phyloP scores from a whole-genome alignment of 2,797 vertebrate genomes.

The Cottoperca gobio region DNA sequence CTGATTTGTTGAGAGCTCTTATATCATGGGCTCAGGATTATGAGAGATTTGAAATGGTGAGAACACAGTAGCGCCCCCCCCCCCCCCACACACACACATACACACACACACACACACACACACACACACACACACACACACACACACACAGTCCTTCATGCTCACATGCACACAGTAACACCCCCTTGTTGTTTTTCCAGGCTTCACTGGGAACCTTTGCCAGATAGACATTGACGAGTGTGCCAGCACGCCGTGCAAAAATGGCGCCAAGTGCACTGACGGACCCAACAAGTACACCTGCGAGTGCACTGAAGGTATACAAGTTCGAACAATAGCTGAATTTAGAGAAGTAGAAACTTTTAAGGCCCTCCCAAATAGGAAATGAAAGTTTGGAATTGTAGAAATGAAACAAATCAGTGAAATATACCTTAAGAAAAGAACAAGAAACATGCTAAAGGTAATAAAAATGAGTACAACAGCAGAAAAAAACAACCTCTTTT shows the following conservation, averaged over 20 bases:
- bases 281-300: slow-evolving; percentile 96
- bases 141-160: slow-evolving; percentile 1
- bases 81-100: slow-evolving; percentile 2
- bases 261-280: slow-evolving; percentile 94
- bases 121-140: slow-evolving; percentile 10
- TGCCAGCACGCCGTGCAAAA: slow-evolving; percentile 96
- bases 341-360: background rate
- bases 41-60: slow-evolving; percentile 61
- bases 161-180: slow-evolving; percentile 54
- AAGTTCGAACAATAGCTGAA: background rate
- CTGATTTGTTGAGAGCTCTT: slow-evolving; percentile 60
- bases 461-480: background rate
- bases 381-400: background rate
- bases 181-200: slow-evolving; percentile 79
- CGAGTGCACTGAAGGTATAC: slow-evolving; percentile 93
- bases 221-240: slow-evolving; percentile 95
- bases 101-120: slow-evolving; percentile 37
- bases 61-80: slow-evolving; percentile 54
- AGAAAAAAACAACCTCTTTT: slow-evolving; percentile 4
- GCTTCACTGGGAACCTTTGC: slow-evolving; percentile 93
- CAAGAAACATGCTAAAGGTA: background rate
- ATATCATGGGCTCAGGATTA: slow-evolving; percentile 50
- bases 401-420: background rate
- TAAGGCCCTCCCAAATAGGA: background rate
- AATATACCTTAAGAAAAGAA: background rate